Evolutionary conservation across 2,888 invertebrate genomes (phyloP), one percentile per base, ranked within the genome.

Genomic region (Eudemis profundana): DNA sequence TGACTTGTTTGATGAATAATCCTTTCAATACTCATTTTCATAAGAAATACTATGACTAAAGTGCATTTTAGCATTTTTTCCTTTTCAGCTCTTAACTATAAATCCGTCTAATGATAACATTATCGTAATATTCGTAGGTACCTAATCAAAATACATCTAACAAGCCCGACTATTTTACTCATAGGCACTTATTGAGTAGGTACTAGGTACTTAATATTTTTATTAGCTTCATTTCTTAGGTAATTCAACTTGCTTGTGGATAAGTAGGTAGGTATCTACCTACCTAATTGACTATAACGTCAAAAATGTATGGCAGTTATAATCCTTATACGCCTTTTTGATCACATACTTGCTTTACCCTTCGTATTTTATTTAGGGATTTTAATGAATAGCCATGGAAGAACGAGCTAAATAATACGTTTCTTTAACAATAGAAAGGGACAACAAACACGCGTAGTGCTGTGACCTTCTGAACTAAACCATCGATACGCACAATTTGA

Each of bases 321-420:
- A 10, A 33, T 10, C 33, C 33, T 10, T 8, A 8, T 33, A 33
- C 33, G 33, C 10, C 33, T 10, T 33, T 33, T 33, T 5, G 7
- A 27, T 27, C 10, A 33, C 33, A 21, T n/a, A 5, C n/a, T 46
- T 1, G n/a, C n/a, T 14, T 27, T 46, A 40, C 50, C 60, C 46
- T 56, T 47, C 8, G 10, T 42, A 50, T 23, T 42, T 19, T 15
- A 64, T 2, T 5, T 21, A 44, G 38, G 51, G 65, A 59, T 19
- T n/a, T 14, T 36, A 14, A 59, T 53, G 29, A 40, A 63, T 59
- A 59, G 59, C 59, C n/a, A 46, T 27, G 29, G 4, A 42, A 27
- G 46, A 17, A 33, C 21, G 49, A n/a, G 49, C 15, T 10, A 42
- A 14, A 40, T 15, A 5, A 38, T 10, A 40, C 3, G 23, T 38